These are phyloP conservation scores for Chamaea fasciata DNA, from an alignment of 2,113 vertebrate species.

Conservation along the genomic window DNA sequence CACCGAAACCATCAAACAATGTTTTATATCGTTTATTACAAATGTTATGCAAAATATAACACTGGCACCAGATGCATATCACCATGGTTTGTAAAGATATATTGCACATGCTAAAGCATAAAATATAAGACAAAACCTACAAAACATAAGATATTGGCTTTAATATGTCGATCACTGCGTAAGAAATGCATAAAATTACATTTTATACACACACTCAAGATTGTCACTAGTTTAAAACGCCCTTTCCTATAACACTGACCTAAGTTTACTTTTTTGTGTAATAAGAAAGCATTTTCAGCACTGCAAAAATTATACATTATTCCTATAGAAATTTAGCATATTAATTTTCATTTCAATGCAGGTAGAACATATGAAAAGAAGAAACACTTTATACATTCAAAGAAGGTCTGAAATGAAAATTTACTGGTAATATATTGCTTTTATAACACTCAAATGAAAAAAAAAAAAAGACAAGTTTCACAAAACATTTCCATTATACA, in stretches of 20 bases:
- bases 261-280: constrained; percentile 69
- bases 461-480: constrained; percentile 60
- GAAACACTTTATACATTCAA: constrained; percentile 72
- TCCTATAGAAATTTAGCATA: constrained; percentile 73
- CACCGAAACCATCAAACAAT: constrained; percentile 68
- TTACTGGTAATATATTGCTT: constrained; percentile 78
- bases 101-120: constrained; percentile 84
- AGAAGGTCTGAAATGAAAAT: constrained; percentile 72
- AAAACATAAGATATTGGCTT: constrained; percentile 69
- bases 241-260: constrained; percentile 80
- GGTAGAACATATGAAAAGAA: constrained; percentile 58
- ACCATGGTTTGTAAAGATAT: constrained; percentile 76
- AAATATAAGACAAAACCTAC: constrained; percentile 72
- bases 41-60: constrained; percentile 78
- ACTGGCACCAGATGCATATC: constrained; percentile 75
- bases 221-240: constrained; percentile 82
- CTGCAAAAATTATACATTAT: constrained; percentile 69
- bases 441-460: constrained; percentile 69
- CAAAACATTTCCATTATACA: constrained; percentile 73
- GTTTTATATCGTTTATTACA: constrained; percentile 73
- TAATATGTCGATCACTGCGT: constrained; percentile 70
- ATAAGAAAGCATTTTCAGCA: constrained; percentile 75
- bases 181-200: constrained; percentile 69
- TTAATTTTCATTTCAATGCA: constrained; percentile 72
- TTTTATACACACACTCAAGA: constrained; percentile 75